phyloP scores from a whole-genome alignment of 2,113 vertebrate genomes.

The Eclectus roratus region DNA sequence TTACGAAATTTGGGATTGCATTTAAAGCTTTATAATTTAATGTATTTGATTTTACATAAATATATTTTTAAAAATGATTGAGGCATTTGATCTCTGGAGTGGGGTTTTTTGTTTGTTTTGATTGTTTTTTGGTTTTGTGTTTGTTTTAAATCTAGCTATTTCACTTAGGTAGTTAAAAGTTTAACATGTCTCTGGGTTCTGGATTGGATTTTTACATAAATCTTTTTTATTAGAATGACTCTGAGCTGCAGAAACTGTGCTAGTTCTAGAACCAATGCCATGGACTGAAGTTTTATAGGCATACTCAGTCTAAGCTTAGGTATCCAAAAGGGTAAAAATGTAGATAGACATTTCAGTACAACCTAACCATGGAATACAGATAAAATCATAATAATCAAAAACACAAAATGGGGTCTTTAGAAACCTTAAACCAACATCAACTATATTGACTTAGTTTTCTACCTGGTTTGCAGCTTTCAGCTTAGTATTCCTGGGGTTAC shows the following conservation, averaged over 20 bases:
- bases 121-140: accelerated
- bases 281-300: not conserved
- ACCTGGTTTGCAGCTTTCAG: not conserved
- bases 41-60: not conserved
- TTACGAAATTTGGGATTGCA: not conserved
- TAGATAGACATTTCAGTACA: not conserved
- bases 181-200: not conserved
- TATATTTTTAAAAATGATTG: not conserved
- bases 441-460: not conserved
- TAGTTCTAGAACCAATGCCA: not conserved
- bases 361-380: not conserved
- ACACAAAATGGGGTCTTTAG: not conserved
- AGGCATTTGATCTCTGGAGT: not conserved
- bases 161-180: not conserved
- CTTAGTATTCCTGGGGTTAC: not conserved
- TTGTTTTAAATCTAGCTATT: not conserved
- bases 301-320: not conserved
- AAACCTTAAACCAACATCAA: not conserved
- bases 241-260: not conserved
- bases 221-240: not conserved
- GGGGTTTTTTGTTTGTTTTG: not conserved
- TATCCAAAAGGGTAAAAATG: not conserved
- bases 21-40: not conserved
- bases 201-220: not conserved
- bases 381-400: not conserved